Evolutionary conservation across 2,797 vertebrate genomes (phyloP), one percentile per base, ranked within the genome.

Genomic region (Cuniculus paca): DNA sequence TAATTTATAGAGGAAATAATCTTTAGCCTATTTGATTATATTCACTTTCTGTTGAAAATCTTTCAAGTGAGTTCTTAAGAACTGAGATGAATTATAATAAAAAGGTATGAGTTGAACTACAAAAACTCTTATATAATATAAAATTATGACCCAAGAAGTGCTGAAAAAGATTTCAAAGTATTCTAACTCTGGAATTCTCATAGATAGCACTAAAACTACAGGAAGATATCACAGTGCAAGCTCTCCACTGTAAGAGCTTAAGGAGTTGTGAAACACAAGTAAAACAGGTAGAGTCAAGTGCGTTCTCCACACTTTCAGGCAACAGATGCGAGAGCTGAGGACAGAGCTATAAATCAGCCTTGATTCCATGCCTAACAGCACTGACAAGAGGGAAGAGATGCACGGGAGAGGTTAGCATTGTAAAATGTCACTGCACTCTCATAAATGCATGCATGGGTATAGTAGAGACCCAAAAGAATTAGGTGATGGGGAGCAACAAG

Each of bases 31-130:
- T 72, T 95, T 82, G 31, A 22, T 48, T 77, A 61, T 10, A 50
- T 75, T 56, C 9, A 52, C 16, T 70, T 88, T 85, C 34, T 45
- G 34, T 9, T 78, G 50, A 75, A 87, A 91, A 52, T 0, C 3
- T 89, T 91, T 36, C 78, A 91, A 79, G 17, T 22, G 22, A n/a
- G 14, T 50, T 48, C 42, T 24, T 87, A 86, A 86, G n/a, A 61
- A 94, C 12, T 85, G 36, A 79, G 17, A 61, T 48, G 78, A 92
- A 63, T 83, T 95, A 72, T 56, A 42, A 52, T 54, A 54, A 83
- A 79, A 88, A 58, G 81, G 1, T 56, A 74, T 78, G 75, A 28
- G 34, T 6, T 79, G 22, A 95, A 88, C 75, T 61, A 63, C 1
- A 24, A 48, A 8, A 34, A 28, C 28, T 61, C n/a, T 90, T 83